These are phyloP conservation scores for Drosophila murphyi DNA, from an alignment of 1,140 invertebrate genomes.

Conservation along the genomic window DNA sequence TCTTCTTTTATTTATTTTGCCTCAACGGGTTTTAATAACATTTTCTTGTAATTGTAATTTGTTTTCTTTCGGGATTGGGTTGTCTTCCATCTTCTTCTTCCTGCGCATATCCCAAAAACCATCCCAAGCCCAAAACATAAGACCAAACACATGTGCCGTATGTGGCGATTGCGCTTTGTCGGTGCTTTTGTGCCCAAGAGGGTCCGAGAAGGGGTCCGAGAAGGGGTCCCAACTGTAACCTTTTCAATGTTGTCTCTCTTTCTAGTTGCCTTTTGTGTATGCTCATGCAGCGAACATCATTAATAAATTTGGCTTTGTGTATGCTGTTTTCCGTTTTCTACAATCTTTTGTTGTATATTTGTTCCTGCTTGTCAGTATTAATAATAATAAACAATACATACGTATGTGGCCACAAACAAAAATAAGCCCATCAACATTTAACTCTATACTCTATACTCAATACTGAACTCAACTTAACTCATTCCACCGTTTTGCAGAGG, in stretches of 20 bases:
- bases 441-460: constrained; percentile 32
- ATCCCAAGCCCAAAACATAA: constrained; percentile 1
- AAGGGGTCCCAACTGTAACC: constrained; percentile 54
- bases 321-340: constrained; percentile 46
- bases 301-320: constrained; percentile 77
- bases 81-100: constrained; percentile 26
- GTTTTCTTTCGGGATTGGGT: constrained; percentile 62
- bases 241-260: constrained; percentile 54
- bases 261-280: constrained; percentile 50
- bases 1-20: constrained; percentile 64
- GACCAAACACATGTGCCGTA: constrained; percentile 15
- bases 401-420: constrained; percentile 42
- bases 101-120: constrained; percentile 36
- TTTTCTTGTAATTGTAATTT: constrained; percentile 85
- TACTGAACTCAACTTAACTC: not conserved
- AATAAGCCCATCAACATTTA: constrained; percentile 51
- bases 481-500: constrained; percentile 85
- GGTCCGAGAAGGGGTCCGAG: not conserved
- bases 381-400: constrained; percentile 79
- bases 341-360: constrained; percentile 77
- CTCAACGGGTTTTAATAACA: constrained; percentile 78
- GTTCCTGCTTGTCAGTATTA: constrained; percentile 79
- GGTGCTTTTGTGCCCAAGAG: constrained; percentile 64
- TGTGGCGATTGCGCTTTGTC: constrained; percentile 50
- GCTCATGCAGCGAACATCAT: constrained; percentile 62